phyloP scores from a whole-genome alignment of 2,888 invertebrate genomes.

The Sisyra nigra region DNA sequence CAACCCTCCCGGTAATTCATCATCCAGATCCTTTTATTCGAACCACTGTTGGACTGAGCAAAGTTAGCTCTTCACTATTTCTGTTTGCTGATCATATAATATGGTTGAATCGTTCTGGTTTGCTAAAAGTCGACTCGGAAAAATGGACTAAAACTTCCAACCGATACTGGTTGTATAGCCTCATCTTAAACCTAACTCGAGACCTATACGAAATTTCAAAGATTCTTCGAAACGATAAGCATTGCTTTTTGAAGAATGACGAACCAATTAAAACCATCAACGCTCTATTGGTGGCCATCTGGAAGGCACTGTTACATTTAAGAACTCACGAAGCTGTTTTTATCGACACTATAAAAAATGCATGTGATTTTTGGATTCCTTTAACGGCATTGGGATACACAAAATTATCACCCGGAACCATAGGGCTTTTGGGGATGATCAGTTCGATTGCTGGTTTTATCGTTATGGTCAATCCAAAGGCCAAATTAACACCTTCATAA shows the following conservation, averaged over 20 bases:
- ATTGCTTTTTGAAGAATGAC: slow-evolving; percentile 15
- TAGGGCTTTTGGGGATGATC: slow-evolving; percentile 63
- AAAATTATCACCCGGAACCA: slow-evolving; percentile 56
- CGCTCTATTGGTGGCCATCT: slow-evolving; percentile 12
- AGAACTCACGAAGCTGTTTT: slow-evolving; percentile 45
- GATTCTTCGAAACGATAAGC: slow-evolving; percentile 35
- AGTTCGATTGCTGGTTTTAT: slow-evolving; percentile 69
- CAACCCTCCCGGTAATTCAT: slow-evolving; percentile 51
- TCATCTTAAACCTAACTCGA: slow-evolving; percentile 61
- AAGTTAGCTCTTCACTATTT: slow-evolving; percentile 62
- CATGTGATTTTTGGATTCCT: slow-evolving; percentile 77
- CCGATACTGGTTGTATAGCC: slow-evolving; percentile 73
- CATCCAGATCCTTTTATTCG: slow-evolving; percentile 55
- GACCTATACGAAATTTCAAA: slow-evolving; percentile 72
- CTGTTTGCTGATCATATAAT: slow-evolving; percentile 74
- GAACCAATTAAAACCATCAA: slow-evolving; percentile 15
- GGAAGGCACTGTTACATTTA: slow-evolving; percentile 18
- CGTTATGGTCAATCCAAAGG: slow-evolving; percentile 57
- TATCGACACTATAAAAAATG: slow-evolving; percentile 71
- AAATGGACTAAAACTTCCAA: slow-evolving; percentile 61
- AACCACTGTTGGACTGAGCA: slow-evolving; percentile 58
- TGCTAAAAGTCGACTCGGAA: slow-evolving; percentile 46
- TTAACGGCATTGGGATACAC: slow-evolving; percentile 64
- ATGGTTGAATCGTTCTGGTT: slow-evolving; percentile 65
- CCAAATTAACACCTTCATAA: slow-evolving; percentile 50